phyloP scores from a whole-genome alignment of 2,888 invertebrate genomes.

The Scaptomyza tumidula region DNA sequence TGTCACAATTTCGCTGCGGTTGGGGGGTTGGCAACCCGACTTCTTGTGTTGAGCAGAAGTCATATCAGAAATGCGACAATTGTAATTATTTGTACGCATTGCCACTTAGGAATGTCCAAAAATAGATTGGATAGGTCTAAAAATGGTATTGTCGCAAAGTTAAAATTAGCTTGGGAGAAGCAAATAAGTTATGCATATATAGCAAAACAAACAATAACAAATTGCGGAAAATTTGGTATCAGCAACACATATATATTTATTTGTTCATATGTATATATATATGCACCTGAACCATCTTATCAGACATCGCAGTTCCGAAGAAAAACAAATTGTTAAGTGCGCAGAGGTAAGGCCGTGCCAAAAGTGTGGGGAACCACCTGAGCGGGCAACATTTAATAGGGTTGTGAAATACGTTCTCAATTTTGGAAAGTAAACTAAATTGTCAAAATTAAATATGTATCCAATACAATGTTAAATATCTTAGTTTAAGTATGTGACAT shows the following conservation, averaged over 20 bases:
- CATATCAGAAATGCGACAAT: slow-evolving; percentile 12
- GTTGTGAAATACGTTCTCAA: slow-evolving; percentile 37
- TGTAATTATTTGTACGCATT: slow-evolving; percentile 5
- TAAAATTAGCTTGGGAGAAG: slow-evolving; percentile 26
- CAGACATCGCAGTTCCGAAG: slow-evolving; percentile 58
- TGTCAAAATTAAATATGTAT: not conserved
- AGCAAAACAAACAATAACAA: slow-evolving; percentile 36
- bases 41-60: slow-evolving; percentile 14
- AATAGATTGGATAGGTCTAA: slow-evolving; percentile 35
- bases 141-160: slow-evolving; percentile 53
- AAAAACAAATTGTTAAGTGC: slow-evolving; percentile 55
- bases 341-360: slow-evolving; percentile 12
- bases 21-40: slow-evolving; percentile 34
- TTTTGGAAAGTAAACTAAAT: not conserved
- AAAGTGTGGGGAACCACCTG: slow-evolving; percentile 57
- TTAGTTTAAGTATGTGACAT: not conserved
- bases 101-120: slow-evolving; percentile 18
- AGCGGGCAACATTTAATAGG: slow-evolving; percentile 39
- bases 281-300: slow-evolving; percentile 41
- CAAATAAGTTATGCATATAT: slow-evolving; percentile 39
- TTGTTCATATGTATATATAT: not conserved
- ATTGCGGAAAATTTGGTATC: slow-evolving; percentile 37
- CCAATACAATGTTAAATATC: not conserved
- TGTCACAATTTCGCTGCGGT: not conserved
- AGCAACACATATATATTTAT: slow-evolving; percentile 9